Conservation (phyloP, 2,797 vertebrate genomes). For the Poecile montanus region DNA sequence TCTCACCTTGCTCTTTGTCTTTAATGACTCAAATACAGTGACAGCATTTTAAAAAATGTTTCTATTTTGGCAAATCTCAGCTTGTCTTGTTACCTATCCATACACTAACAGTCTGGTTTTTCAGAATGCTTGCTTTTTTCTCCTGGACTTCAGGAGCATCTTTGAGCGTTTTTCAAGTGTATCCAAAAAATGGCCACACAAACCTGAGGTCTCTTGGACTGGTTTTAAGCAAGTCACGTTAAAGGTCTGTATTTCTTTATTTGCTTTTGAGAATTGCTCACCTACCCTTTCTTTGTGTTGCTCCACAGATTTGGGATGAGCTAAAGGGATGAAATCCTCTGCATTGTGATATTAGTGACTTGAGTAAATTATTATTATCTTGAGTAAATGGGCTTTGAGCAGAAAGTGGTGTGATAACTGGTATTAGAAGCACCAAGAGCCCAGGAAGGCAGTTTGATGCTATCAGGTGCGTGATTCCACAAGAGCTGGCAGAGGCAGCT, state of each 20-base stretch:
- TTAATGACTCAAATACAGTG: neutral
- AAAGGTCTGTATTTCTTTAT: neutral
- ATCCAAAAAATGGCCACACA: neutral
- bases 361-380: no score
- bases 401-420: neutral
- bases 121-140: neutral
- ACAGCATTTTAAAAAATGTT: neutral
- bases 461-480: fast-evolving
- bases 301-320: neutral
- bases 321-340: neutral
- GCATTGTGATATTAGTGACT: neutral
- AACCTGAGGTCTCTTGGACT: neutral
- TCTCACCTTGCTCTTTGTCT: neutral
- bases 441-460: neutral
- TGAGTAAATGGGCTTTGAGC: neutral
- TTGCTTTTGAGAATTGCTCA: neutral
- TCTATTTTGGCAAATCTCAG: neutral
- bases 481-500: neutral
- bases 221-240: neutral
- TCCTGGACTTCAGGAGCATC: neutral
- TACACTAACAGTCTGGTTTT: neutral
- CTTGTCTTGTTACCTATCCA: neutral
- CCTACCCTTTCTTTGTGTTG: neutral
- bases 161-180: neutral
- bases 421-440: neutral